These are phyloP conservation scores for Gopherus evgoodei DNA, from an alignment of 2,113 vertebrate genomes.

Conservation along the genomic window DNA sequence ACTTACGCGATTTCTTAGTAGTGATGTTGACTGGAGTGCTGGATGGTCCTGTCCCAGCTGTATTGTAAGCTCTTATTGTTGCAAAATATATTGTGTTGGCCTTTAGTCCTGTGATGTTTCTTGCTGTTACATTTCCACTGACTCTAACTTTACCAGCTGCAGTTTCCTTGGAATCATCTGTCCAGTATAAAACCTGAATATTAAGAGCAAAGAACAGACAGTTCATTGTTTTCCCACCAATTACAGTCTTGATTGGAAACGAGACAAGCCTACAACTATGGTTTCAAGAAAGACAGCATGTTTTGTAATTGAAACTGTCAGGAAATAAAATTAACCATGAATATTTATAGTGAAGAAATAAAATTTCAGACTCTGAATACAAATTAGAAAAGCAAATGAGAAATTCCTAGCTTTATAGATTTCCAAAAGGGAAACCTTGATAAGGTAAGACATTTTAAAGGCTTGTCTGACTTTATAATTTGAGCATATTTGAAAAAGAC, in stretches of 20 bases:
- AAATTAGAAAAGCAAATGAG: neutral
- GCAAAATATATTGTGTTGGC: slow-evolving; percentile 90
- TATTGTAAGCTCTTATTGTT: slow-evolving; percentile 90
- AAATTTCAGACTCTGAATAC: slow-evolving; percentile 3
- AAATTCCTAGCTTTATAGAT: slow-evolving; percentile 17
- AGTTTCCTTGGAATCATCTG: slow-evolving; percentile 87
- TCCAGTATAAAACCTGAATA: slow-evolving; percentile 91
- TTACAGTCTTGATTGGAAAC: neutral
- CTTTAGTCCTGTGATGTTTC: slow-evolving; percentile 86
- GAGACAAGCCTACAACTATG: neutral
- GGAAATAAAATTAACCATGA: neutral
- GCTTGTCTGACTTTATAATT: neutral
- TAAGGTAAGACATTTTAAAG: slow-evolving; percentile 23
- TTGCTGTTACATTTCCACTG: slow-evolving; percentile 88
- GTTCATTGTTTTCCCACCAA: slow-evolving; percentile 3
- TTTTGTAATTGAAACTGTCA: neutral
- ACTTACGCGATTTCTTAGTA: slow-evolving; percentile 94
- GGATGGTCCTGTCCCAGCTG: slow-evolving; percentile 88
- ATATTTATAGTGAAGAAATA: slow-evolving; percentile 40
- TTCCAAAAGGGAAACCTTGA: slow-evolving; percentile 2
- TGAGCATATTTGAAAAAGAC: neutral
- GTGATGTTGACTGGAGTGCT: slow-evolving; percentile 86
- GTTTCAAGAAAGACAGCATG: slow-evolving; percentile 23
- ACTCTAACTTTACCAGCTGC: slow-evolving; percentile 85
- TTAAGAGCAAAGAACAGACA: slow-evolving; percentile 1